Base-by-base conservation (phyloP, 2,888 invertebrate species). In the Steinernema carpocapsae region DNA sequence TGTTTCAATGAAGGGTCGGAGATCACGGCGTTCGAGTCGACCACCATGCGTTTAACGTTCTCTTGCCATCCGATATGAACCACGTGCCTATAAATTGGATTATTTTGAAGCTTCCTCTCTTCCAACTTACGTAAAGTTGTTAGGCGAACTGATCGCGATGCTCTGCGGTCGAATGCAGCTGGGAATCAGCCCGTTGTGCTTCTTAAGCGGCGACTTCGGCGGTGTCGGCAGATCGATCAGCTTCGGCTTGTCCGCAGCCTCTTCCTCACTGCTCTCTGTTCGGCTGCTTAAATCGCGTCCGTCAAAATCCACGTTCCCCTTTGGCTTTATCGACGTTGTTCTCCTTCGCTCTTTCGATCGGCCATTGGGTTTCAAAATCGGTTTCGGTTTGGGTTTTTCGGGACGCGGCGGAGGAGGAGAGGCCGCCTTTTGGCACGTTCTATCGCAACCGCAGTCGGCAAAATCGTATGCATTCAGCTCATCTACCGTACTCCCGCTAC, bases 11-110 rank as follows among this genome's bases (percentile, higher is more conserved):
- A 32, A 4, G 64, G 64, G 7, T 64, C 64, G 17, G 64, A 29
- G 37, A 14, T 64, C 17, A 64, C 29, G 1, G 26, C 6, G 37
- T 64, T 26, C 12, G 64, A 64, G n/a, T 64, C 64, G 32, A 64
- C 64, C 29, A 64, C 29, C 64, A 64, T 64, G 1, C 64, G 1
- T 32, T 64, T 64, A 4, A 64, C 64, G 64, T 64, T 22, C 26
- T 64, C 64, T 37, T 64, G 64, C 64, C 64, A 64, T 10, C 64
- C 64, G 37, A 64, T 64, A 29, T 64, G 64, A 1, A 64, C 64
- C 17, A 64, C 64, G 32, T 64, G 64, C 29, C 64, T 64, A 17
- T 24, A 56, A 56, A 22, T 43, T 14, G 7, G 10, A 14, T 14
- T 43, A 48, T n/a, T 48, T n/a, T n/a, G n/a, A n/a, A 43, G 43